Evolutionary conservation across 2,888 invertebrate genomes (phyloP).

Genomic region (Himalopsyche japonica): DNA sequence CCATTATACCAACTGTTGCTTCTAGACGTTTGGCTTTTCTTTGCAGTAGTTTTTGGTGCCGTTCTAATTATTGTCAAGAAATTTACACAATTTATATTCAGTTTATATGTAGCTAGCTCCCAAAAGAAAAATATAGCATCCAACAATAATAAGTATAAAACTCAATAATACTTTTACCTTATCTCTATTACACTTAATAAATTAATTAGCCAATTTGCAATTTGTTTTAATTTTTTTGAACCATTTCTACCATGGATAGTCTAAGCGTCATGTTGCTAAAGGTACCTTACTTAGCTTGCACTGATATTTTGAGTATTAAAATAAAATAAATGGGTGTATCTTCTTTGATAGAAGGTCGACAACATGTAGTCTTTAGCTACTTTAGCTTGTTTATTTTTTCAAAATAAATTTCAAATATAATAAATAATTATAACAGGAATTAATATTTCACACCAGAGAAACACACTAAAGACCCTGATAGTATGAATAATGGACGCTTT

Average conservation of each 20-base stretch:
- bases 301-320: too few species aligned
- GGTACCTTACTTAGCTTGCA: too few species aligned
- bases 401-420: background rate
- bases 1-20: slow-evolving; percentile 17
- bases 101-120: background rate
- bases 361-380: too few species aligned
- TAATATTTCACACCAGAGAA: background rate
- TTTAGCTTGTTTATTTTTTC: too few species aligned
- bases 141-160: background rate
- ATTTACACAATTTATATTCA: background rate
- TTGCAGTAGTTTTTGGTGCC: background rate
- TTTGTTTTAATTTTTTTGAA: background rate
- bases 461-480: background rate
- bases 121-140: background rate
- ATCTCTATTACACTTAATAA: background rate
- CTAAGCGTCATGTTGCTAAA: too few species aligned
- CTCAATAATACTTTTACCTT: background rate
- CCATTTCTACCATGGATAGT: too few species aligned
- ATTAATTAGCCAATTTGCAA: background rate
- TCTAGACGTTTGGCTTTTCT: slow-evolving; percentile 29
- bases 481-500: slow-evolving; percentile 50
- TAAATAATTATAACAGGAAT: background rate
- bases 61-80: background rate
- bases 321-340: too few species aligned
- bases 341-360: too few species aligned